Evolutionary conservation across 2,888 invertebrate species (phyloP).

Genomic region (Leuctra nigra): DNA sequence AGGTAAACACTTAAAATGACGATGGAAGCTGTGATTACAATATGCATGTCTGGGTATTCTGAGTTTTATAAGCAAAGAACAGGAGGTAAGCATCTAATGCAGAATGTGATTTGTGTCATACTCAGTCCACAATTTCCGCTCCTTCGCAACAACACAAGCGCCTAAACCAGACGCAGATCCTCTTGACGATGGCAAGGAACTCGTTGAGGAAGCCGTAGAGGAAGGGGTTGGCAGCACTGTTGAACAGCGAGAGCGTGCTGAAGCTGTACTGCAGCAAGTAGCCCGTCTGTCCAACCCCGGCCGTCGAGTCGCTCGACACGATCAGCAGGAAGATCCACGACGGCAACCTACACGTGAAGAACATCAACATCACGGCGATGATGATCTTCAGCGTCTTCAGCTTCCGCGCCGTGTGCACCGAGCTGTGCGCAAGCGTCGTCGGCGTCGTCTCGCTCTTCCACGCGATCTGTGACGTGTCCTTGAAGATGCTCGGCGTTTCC

Average conservation of each 20-base stretch:
- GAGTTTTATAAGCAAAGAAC: no score
- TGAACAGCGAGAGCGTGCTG: constrained; percentile 46
- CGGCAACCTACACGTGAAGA: constrained; percentile 48
- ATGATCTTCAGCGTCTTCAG: constrained; percentile 51
- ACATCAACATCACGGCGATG: constrained; percentile 47
- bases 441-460: constrained; percentile 2
- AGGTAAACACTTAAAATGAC: no score
- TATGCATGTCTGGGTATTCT: no score
- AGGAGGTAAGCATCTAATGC: no score
- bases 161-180: neutral
- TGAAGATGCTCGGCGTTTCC: neutral
- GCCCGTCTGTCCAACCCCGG: constrained; percentile 15
- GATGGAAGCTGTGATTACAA: no score
- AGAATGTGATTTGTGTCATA: no score
- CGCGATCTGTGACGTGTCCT: neutral
- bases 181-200: constrained; percentile 4
- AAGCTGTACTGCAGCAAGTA: constrained; percentile 33
- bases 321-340: constrained; percentile 47
- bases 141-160: neutral
- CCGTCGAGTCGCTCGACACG: neutral
- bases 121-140: neutral
- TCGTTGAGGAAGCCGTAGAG: constrained; percentile 53
- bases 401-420: constrained; percentile 41
- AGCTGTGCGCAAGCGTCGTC: neutral
- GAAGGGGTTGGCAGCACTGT: constrained; percentile 51